These are phyloP conservation scores for Volucella bombylans DNA, from an alignment of 2,888 invertebrate species.

Conservation along the genomic window DNA sequence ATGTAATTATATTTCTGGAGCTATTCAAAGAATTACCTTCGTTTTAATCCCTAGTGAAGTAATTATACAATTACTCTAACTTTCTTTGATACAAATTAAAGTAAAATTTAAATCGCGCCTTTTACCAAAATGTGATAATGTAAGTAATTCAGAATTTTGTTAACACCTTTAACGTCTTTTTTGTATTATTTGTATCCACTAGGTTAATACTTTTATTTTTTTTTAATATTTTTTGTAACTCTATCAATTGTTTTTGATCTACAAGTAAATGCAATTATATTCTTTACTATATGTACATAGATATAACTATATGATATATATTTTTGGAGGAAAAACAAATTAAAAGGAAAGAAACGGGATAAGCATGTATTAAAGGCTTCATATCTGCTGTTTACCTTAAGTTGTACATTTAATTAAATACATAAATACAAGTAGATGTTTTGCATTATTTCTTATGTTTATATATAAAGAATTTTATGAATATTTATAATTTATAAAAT, in stretches of 20 bases:
- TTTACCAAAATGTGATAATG: slow-evolving; percentile 66
- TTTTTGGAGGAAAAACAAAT: not conserved
- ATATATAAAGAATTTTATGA: slow-evolving; percentile 47
- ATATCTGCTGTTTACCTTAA: slow-evolving; percentile 26
- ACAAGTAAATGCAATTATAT: slow-evolving; percentile 24
- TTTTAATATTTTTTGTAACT: slow-evolving; percentile 21
- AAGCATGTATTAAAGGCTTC: slow-evolving; percentile 8
- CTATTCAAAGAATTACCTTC: slow-evolving; percentile 1
- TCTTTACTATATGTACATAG: slow-evolving; percentile 53
- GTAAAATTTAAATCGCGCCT: slow-evolving; percentile 53
- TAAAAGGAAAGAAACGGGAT: not conserved
- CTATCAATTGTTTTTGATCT: not conserved
- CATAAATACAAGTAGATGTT: not conserved
- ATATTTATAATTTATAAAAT: slow-evolving; percentile 27
- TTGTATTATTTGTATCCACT: slow-evolving; percentile 4
- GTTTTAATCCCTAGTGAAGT: not conserved
- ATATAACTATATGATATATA: not conserved
- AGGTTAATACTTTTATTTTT: slow-evolving; percentile 1
- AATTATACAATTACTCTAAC: slow-evolving; percentile 11
- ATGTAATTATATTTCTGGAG: not conserved
- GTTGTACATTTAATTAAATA: slow-evolving; percentile 33
- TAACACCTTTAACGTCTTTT: not conserved
- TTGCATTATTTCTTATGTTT: slow-evolving; percentile 24
- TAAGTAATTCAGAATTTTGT: slow-evolving; percentile 38
- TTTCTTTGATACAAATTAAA: slow-evolving; percentile 3